Base-by-base conservation (phyloP, 2,113 vertebrate species). In the Pleuronectes platessa region DNA sequence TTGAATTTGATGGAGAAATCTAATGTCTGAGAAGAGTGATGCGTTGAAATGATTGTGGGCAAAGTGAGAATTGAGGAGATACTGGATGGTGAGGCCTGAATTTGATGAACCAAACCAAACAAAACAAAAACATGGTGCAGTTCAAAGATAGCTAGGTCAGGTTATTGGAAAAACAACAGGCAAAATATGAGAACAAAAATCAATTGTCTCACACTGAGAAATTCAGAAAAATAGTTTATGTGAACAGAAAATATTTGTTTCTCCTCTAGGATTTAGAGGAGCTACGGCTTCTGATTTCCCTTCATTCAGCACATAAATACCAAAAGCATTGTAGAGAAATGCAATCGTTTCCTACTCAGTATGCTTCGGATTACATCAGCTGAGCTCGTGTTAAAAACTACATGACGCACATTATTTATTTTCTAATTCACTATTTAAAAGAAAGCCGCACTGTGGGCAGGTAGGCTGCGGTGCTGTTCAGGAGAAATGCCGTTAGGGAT, bases 181-280 rank as follows among this genome's bases (percentile, higher is more conserved):
- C 69, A 35, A 62, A 62, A 66, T 54, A 61, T 67, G 63, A 66
- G 21, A 66, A 20, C n/a, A 55, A 11, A 23, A 3, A 55, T 13
- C 54, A 55, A 55, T 10, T 55, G n/a, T 21, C 10, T 55, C 54
- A 23, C 21, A 23, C 9, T 55, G 35, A 47, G 15, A 53, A 4
- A 10, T 61, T 24, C 14, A 45, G 20, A 7, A 7, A 54, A n/a
- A 21, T 13, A 21, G 21, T 54, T 54, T 21, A 9, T 11, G 3
- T 54, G 20, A 21, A 54, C 17, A n/a, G 40, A 42, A 42, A 12
- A 20, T n/a, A 53, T 53, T 53, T 10, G 0, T 18, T 8, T 53
- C 18, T n/a, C 51, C 18, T 53, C 51, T 8, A 2, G 6, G 7
- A 20, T 53, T n/a, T n/a, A n/a, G 20, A 53, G 49, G 20, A 17